Percentiles rank a stretch among this genome's conserved stretches.
These are phyloP conservation scores for Pseudolycoriella hygida DNA, from an alignment of 2,888 invertebrate genomes.

Conservation along the genomic window DNA sequence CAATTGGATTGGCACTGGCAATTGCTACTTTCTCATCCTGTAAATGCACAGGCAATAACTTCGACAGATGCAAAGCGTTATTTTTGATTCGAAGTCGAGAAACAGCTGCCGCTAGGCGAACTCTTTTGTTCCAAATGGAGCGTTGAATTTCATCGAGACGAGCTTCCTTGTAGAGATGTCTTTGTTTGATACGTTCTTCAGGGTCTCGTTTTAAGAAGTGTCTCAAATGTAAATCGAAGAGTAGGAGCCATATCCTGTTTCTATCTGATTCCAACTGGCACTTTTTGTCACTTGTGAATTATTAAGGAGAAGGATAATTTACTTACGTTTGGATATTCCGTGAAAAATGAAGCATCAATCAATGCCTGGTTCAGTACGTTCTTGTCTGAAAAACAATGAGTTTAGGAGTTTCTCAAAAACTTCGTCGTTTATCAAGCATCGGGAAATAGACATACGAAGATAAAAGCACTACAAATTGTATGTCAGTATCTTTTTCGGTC, in stretches of 20 bases:
- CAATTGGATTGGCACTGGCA: constrained; percentile 32
- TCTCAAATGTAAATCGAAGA: constrained; percentile 36
- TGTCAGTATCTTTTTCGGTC: too few species aligned
- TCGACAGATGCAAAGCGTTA: constrained; percentile 46
- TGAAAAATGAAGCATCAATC: constrained; percentile 30
- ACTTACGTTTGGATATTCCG: constrained; percentile 20
- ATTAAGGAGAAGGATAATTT: too few species aligned
- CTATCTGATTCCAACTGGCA: constrained; percentile 21
- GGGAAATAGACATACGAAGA: too few species aligned
- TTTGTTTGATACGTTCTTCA: constrained; percentile 18
- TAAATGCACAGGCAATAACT: constrained; percentile 53
- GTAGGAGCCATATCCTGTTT: constrained; percentile 32
- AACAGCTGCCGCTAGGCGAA: constrained; percentile 57
- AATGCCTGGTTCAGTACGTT: constrained; percentile 31
- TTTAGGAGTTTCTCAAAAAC: too few species aligned
- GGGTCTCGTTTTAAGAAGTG: constrained; percentile 28
- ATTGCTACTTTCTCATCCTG: constrained; percentile 48
- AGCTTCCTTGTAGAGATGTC: constrained; percentile 18
- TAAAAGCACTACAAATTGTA: too few species aligned
- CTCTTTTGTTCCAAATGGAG: constrained; percentile 43
- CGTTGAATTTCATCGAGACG: constrained; percentile 35
- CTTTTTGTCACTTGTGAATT: too few species aligned
- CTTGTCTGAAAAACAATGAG: constrained; percentile 25
- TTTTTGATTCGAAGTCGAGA: constrained; percentile 58
- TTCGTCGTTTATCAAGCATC: too few species aligned